Conservation (phyloP, 2,797 vertebrate genomes). For the Sparidentex hasta region DNA sequence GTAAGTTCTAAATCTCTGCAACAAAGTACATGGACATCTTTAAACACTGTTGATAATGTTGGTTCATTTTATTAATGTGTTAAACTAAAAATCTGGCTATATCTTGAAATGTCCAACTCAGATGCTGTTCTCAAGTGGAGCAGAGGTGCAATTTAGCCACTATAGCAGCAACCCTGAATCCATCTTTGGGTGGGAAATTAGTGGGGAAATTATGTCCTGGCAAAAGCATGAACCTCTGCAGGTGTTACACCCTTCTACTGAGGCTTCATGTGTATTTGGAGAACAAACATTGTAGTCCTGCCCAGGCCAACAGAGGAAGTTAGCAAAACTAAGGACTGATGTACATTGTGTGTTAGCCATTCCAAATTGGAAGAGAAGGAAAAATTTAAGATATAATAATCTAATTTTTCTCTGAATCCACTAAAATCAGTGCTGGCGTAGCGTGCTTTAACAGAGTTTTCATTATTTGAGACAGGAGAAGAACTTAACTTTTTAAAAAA, state of each 20-base stretch:
- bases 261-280: slow-evolving; percentile 17
- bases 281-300: slow-evolving; percentile 19
- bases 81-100: no score
- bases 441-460: slow-evolving; percentile 5
- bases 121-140: background rate
- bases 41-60: no score
- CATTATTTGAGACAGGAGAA: background rate
- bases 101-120: background rate
- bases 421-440: background rate
- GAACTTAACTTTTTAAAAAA: background rate
- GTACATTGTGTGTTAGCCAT: background rate
- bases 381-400: background rate
- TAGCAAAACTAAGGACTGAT: slow-evolving; percentile 8
- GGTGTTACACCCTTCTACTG: background rate
- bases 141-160: background rate
- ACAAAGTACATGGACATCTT: no score
- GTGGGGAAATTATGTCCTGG: background rate
- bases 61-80: no score
- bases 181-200: background rate
- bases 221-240: slow-evolving; percentile 12
- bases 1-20: background rate
- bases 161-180: background rate
- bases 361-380: background rate
- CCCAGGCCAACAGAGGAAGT: slow-evolving; percentile 9
- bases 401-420: background rate